Percentiles rank a stretch among this genome's conserved stretches.
These are phyloP conservation scores for Geotrypetes seraphini DNA, from an alignment of 2,797 vertebrate species.

Conservation along the genomic window DNA sequence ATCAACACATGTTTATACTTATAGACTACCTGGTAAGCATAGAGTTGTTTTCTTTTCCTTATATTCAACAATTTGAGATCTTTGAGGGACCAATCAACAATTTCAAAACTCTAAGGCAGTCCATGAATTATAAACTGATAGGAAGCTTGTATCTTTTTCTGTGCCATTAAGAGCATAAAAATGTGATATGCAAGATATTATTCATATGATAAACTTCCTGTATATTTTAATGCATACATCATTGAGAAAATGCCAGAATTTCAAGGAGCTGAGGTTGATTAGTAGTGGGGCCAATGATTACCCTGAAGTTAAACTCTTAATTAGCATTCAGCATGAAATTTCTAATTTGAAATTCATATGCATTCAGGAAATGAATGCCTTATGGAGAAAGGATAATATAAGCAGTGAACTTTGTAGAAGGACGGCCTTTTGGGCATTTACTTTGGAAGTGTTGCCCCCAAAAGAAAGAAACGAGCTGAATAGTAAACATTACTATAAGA, in stretches of 20 bases:
- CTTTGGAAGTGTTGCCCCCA: slow-evolving; percentile 22
- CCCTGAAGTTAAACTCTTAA: slow-evolving; percentile 28
- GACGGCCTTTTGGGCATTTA: slow-evolving; percentile 24
- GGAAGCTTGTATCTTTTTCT: too few relatives aligned
- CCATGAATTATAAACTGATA: too few relatives aligned
- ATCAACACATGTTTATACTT: too few relatives aligned
- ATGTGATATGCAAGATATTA: too few relatives aligned
- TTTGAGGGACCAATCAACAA: too few relatives aligned
- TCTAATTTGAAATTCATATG: slow-evolving; percentile 30
- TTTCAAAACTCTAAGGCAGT: too few relatives aligned
- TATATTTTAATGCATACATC: slow-evolving; percentile 9
- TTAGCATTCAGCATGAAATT: slow-evolving; percentile 31
- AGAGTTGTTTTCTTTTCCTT: too few relatives aligned
- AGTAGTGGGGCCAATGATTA: slow-evolving; percentile 15
- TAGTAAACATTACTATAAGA: slow-evolving; percentile 23
- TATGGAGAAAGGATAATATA: slow-evolving; percentile 25
- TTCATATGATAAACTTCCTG: slow-evolving; percentile 16
- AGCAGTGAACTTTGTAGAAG: slow-evolving; percentile 22
- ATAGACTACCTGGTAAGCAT: too few relatives aligned
- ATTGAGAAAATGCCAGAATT: slow-evolving; percentile 19
- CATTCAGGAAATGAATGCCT: slow-evolving; percentile 33
- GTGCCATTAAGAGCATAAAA: too few relatives aligned
- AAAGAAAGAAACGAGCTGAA: slow-evolving; percentile 14
- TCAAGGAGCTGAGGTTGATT: slow-evolving; percentile 27
- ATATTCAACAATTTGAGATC: too few relatives aligned